Conservation (phyloP, 2,888 invertebrate species). For the Pterostichus niger region DNA sequence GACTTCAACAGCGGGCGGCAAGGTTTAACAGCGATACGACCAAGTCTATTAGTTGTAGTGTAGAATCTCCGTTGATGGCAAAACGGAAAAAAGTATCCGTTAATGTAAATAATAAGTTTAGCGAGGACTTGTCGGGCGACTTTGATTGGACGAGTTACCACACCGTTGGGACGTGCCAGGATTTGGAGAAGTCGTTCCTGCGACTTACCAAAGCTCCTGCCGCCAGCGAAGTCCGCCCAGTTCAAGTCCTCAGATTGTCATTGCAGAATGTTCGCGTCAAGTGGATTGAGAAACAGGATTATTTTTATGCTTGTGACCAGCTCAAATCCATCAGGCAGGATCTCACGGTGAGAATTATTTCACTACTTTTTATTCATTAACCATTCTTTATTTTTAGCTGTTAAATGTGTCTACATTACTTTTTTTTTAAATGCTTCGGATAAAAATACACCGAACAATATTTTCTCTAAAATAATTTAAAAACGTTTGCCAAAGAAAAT, state of each 20-base stretch:
- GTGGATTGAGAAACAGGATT: conserved; percentile 95
- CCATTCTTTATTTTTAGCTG: background rate
- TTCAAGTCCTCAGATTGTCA: conserved; percentile 90
- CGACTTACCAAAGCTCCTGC: conserved; percentile 97
- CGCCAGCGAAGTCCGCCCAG: conserved; percentile 94
- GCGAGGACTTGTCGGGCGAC: conserved; percentile 84
- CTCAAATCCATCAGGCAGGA: conserved; percentile 99
- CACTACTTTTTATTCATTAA: conserved; percentile 54
- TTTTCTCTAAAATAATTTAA: too few species aligned
- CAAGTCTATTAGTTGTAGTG: conserved; percentile 66
- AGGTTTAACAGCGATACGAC: conserved; percentile 83
- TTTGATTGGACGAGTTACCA: conserved; percentile 93
- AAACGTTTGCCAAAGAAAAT: too few species aligned
- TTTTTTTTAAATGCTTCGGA: too few species aligned
- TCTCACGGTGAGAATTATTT: conserved; percentile 87
- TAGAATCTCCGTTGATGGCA: conserved; percentile 48
- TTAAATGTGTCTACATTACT: too few species aligned
- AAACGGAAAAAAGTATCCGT: conserved; percentile 49
- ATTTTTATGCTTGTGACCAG: conserved; percentile 98
- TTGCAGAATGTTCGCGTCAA: conserved; percentile 93
- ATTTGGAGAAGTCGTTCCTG: conserved; percentile 97
- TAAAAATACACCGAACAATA: too few species aligned
- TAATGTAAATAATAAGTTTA: conserved; percentile 71
- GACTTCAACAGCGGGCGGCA: conserved; percentile 93
- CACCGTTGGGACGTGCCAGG: conserved; percentile 95